A percentile compares a stretch with the other conserved stretches of the same genome.
phyloP scores from a whole-genome alignment of 2,797 vertebrate genomes.

The Megalops cyprinoides region DNA sequence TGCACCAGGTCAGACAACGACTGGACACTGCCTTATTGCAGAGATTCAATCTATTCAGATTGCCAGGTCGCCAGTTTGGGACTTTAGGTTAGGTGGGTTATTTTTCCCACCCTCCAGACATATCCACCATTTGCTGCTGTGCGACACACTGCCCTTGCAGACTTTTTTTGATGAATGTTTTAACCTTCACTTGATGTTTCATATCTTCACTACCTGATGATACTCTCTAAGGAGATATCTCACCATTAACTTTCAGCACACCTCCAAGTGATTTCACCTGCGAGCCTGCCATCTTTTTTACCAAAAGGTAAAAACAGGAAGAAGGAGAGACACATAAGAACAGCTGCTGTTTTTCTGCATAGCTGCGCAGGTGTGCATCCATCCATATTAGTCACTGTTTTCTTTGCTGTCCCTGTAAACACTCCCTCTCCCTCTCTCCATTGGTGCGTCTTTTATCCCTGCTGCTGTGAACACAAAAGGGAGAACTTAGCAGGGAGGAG shows the following conservation, averaged over 20 bases:
- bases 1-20: conserved; percentile 58
- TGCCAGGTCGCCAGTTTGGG: conserved; percentile 27
- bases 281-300: conserved; percentile 18
- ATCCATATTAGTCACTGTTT: conserved; percentile 11
- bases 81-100: not conserved
- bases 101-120: not conserved
- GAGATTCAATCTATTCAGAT: conserved; percentile 52
- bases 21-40: conserved; percentile 48
- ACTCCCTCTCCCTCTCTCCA: not conserved
- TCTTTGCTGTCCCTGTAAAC: not conserved
- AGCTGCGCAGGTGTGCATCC: not conserved
- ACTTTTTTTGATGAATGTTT: conserved; percentile 44
- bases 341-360: not conserved
- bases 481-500: too few species aligned
- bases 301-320: conserved; percentile 21
- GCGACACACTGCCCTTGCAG: conserved; percentile 42
- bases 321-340: conserved; percentile 2
- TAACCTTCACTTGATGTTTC: conserved; percentile 46
- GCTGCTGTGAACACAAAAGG: not conserved
- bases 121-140: conserved; percentile 19
- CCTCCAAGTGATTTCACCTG: conserved; percentile 25
- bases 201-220: conserved; percentile 41
- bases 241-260: conserved; percentile 21
- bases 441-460: not conserved
- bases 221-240: conserved; percentile 34